Evolutionary conservation across 2,113 vertebrate species (phyloP).

Genomic region (Dipodomys spectabilis): DNA sequence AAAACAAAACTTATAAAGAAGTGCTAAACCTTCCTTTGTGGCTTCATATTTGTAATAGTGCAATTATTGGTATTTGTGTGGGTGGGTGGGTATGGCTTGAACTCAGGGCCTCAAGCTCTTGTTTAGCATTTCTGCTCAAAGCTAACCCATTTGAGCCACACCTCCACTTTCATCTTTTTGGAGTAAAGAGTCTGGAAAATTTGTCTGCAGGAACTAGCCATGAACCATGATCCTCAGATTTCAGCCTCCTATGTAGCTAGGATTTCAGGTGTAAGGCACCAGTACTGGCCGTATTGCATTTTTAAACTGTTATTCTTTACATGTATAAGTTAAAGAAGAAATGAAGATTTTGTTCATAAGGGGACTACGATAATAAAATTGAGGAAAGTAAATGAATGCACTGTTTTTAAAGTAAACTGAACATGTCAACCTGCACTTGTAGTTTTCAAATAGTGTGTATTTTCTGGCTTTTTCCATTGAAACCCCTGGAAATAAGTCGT

Average conservation of each 20-base stretch:
- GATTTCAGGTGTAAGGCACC: too few species aligned
- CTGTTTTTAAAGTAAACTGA: background rate
- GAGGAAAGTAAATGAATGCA: background rate
- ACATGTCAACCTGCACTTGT: background rate
- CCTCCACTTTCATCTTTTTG: too few species aligned
- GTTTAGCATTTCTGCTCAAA: too few species aligned
- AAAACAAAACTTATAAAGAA: slow-evolving; percentile 37
- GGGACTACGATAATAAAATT: background rate
- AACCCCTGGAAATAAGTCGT: background rate
- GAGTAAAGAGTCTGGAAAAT: too few species aligned
- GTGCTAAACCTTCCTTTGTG: background rate
- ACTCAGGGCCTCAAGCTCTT: too few species aligned
- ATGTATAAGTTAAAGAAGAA: background rate
- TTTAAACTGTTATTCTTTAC: background rate
- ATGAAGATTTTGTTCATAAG: background rate
- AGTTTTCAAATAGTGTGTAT: background rate
- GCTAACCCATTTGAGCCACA: too few species aligned
- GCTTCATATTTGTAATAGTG: background rate
- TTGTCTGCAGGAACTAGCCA: too few species aligned
- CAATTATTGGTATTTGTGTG: background rate
- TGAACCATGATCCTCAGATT: too few species aligned
- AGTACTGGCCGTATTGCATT: too few species aligned
- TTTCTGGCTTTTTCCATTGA: background rate
- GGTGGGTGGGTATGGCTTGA: too few species aligned
- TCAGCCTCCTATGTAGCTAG: too few species aligned